Percentiles rank a stretch among this genome's conserved stretches.
These are phyloP conservation scores for Enteromius argenteus DNA, from an alignment of 2,797 vertebrate species.

Conservation along the genomic window DNA sequence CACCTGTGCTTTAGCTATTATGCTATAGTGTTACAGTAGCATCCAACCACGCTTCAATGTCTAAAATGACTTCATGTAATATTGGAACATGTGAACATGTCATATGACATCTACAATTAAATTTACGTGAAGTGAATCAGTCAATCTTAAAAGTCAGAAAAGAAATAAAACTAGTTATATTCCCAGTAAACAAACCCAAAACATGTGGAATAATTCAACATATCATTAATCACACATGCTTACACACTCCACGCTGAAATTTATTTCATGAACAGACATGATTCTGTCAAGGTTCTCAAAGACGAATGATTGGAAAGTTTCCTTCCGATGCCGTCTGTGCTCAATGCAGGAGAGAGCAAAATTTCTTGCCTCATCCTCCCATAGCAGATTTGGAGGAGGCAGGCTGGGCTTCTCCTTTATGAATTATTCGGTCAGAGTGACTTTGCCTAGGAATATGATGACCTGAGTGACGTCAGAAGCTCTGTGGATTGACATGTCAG, in stretches of 20 bases:
- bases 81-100: background rate
- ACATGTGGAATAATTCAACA: background rate
- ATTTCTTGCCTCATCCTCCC: slow-evolving; percentile 24
- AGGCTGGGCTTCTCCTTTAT: slow-evolving; percentile 20
- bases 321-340: slow-evolving; percentile 7
- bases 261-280: slow-evolving; percentile 43
- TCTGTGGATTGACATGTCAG: slow-evolving; percentile 24
- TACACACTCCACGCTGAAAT: slow-evolving; percentile 44
- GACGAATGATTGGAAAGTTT: slow-evolving; percentile 46
- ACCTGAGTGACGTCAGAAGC: slow-evolving; percentile 34
- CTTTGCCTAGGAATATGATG: slow-evolving; percentile 1
- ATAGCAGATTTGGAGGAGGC: slow-evolving; percentile 19
- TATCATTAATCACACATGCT: slow-evolving; percentile 16
- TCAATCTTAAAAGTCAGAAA: background rate
- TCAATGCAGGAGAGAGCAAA: background rate
- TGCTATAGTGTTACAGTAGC: background rate
- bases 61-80: background rate
- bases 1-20: background rate
- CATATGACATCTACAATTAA: background rate
- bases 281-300: slow-evolving; percentile 28
- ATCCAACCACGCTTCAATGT: background rate
- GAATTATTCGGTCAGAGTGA: slow-evolving; percentile 45
- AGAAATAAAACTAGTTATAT: background rate
- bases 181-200: slow-evolving; percentile 14
- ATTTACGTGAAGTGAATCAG: too few relatives aligned